Evolutionary conservation across 1,140 invertebrate genomes (phyloP), one percentile per base, ranked within the genome.

Genomic region (Chionoecetes opilio): DNA sequence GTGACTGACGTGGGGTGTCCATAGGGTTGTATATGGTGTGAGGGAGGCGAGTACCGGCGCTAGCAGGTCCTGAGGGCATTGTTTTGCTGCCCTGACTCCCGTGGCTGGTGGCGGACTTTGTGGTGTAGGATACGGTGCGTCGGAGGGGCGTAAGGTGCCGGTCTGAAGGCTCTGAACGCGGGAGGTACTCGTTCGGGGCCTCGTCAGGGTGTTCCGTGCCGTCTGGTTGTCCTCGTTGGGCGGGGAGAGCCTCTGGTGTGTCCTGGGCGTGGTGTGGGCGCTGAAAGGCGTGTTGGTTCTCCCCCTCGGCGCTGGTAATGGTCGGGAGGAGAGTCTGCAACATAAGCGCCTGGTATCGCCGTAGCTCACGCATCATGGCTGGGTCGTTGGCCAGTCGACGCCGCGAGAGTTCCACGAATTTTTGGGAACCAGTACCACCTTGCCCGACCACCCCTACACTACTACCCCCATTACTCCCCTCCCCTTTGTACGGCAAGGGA

Each of bases 371-470:
- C 95, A 96, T 96, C 95, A 96, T 96, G 91, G 86, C 91, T 1
- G 95, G 95, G 94, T 96, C 95, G 38, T 96, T 96, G 17, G 95
- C 95, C n/a, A 93, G 93, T 31, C 95, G 86, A 1, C 95, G 91
- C 87, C 88, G 88, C 32, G 82, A 89, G 75, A 85, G 34, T 38
- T 85, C 91, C 29, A 86, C 82, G 38, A 84, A 37, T 11, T 14
- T 63, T 41, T 38, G 35, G 2, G 35, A 34, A 86, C 29, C 84
- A 2, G 35, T 32, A 34, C 84, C 84, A 21, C 1, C 3, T 31
- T 8, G 17, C 2, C 26, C 41, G 9, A 31, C 1, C 46, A 53
- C 89, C 41, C 89, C 21, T 17, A 3, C 46, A 2, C 89, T 41
- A 2, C 17, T 14, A 29, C 35, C 35, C 89, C 38, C 41, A 46